A percentile compares a stretch with the other conserved stretches of the same genome.
Conservation (phyloP, 2,888 invertebrate species). For the Uloborus plumipes region DNA sequence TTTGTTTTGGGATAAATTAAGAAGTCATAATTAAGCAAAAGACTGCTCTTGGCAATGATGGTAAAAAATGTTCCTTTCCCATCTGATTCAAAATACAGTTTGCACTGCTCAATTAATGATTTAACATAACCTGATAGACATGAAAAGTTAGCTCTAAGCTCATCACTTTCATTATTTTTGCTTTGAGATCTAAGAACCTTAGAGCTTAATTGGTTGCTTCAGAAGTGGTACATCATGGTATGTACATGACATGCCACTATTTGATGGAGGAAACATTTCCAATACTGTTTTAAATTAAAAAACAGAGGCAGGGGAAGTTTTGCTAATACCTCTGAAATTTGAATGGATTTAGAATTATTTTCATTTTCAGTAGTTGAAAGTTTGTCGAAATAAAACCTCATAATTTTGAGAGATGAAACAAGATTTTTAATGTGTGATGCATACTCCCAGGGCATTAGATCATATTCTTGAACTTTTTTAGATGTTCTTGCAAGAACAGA, state of each 20-base stretch:
- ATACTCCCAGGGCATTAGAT: neutral
- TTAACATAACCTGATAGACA: neutral
- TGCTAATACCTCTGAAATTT: neutral
- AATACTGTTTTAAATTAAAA: neutral
- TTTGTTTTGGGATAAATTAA: neutral
- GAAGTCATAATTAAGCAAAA: too few species aligned
- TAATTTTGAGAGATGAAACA: constrained; percentile 5
- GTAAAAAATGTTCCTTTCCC: neutral
- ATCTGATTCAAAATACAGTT: neutral
- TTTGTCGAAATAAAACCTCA: neutral
- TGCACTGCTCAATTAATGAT: too few species aligned
- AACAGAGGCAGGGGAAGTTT: neutral
- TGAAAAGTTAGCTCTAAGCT: neutral
- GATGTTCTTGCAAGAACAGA: neutral
- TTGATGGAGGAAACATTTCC: constrained; percentile 8
- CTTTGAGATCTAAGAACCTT: neutral
- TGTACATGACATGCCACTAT: neutral
- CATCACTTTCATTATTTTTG: neutral
- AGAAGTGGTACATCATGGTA: neutral
- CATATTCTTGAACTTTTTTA: neutral
- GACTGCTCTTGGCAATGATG: neutral
- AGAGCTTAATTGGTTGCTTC: neutral
- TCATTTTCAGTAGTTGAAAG: neutral
- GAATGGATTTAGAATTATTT: neutral
- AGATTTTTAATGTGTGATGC: neutral